Base-by-base conservation (phyloP, 2,113 vertebrate genomes). In the Cottus gobio region DNA sequence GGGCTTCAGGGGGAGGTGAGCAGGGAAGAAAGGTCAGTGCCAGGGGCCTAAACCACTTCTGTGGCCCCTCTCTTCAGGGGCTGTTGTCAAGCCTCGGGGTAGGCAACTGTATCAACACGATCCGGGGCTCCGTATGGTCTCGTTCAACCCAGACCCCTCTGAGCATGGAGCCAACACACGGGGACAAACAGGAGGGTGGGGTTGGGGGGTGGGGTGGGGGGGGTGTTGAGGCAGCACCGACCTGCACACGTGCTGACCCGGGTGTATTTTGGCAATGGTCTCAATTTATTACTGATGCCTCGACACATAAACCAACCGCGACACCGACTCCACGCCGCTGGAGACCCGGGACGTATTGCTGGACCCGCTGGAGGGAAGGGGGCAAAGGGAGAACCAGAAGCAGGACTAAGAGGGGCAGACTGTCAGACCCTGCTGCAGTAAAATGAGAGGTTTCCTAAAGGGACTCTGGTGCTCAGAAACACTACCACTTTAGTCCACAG, bases 61-160 rank as follows among this genome's bases (percentile, higher is more conserved):
- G 42, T 22, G 89, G 82, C 76, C 84, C 82, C 80, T 92, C 87
- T 93, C 91, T 80, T 92, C 80, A 64, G 92, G 90, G 88, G 84
- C 90, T 93, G 89, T 92, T 91, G 84, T 92, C 85, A 13, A 82
- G 92, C 91, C 91, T 89, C 82, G 3, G 90, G 90, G 77, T 72
- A 93, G 90, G 83, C 92, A 95, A 93, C 93, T 93, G 91, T 91
- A 87, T 92, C 92, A 94, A 94, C 92, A 94, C 58, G 3, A 46
- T 77, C 66, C 71, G 67, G 71, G 76, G 79, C 79, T 84, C 52
- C 65, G 57, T 56, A 87, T 64, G 84, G 89, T 86, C 89, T 68
- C 48, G 36, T 91, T 79, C 82, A 34, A 90, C 79, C 83, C 76
- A 62, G 87, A 89, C 75, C 56, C 78, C 83, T 92, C 84, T 61